phyloP scores from a whole-genome alignment of 2,888 invertebrate genomes.

The Oligia fasciuncula region DNA sequence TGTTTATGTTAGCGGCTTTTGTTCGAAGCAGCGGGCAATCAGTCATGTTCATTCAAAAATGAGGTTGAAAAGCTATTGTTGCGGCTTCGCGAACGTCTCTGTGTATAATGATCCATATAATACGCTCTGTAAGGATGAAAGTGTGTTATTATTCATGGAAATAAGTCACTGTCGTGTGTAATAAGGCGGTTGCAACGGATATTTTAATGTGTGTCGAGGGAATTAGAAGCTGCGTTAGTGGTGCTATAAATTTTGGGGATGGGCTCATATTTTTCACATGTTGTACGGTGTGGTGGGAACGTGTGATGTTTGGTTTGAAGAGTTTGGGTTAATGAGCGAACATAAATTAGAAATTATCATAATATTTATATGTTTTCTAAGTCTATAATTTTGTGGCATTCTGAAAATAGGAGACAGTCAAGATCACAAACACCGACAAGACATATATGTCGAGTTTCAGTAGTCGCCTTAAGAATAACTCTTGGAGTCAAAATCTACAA shows the following conservation, averaged over 20 bases:
- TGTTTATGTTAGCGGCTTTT: conserved; percentile 84
- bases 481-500: not conserved
- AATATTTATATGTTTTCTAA: conserved; percentile 23
- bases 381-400: conserved; percentile 6
- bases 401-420: not conserved
- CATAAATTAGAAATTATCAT: conserved; percentile 50
- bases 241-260: conserved; percentile 63
- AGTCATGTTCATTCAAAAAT: conserved; percentile 87
- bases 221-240: conserved; percentile 65
- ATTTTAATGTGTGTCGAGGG: conserved; percentile 75
- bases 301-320: conserved; percentile 52
- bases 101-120: conserved; percentile 77
- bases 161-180: conserved; percentile 79
- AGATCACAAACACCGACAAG: not conserved
- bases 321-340: conserved; percentile 48
- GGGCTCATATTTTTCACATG: conserved; percentile 62
- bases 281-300: conserved; percentile 45
- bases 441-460: not conserved
- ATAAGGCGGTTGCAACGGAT: conserved; percentile 74
- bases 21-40: conserved; percentile 85
- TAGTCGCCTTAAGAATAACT: not conserved
- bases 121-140: conserved; percentile 76
- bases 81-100: conserved; percentile 74
- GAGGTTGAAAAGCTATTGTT: conserved; percentile 83
- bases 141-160: conserved; percentile 79